Base-by-base conservation (phyloP, 2,888 invertebrate genomes). In the Operophtera brumata region DNA sequence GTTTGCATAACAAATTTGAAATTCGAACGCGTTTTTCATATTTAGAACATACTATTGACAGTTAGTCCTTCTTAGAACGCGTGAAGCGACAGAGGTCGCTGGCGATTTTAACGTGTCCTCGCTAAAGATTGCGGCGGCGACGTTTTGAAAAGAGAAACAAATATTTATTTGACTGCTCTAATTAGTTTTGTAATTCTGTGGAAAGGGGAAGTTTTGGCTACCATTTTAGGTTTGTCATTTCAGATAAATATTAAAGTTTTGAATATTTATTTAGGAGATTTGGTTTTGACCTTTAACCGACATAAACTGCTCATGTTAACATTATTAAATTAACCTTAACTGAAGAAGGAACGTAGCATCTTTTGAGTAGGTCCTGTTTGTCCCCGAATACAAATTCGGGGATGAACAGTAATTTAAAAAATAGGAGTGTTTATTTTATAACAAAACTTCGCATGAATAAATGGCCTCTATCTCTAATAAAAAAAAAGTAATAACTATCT, bases 51-150 rank as follows among this genome's bases (percentile, higher is more conserved):
- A 50, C 57, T 84, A 74, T 86, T 83, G 79, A 84, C 83, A 69
- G 66, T 74, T 67, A 61, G 70, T 75, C 85, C 84, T 87, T 86
- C 87, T 79, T 65, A 63, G 86, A 87, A 87, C 53, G 64, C 59
- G 62, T 65, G 70, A 68, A 61, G 64, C 61, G 64, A 62, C 66
- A 62, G 57, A 68, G 61, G 54, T 62, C 59, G 69, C 68, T 68
- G 61, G 73, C 71, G 65, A 72, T 84, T 80, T 84, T 82, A 79
- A 75, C 84, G 71, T 72, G 64, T 66, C 69, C 67, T 69, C 71
- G 82, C 77, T 81, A 82, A 84, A 77, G 70, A 64, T 69, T 56
- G 71, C 66, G 45, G 59, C 61, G 63, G 61, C 51, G n/a, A 32
- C 39, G 47, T 40, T 54, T 41, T 40, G 39, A 54, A 78, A 82